Percentiles rank a stretch among this genome's conserved stretches.
Conservation (phyloP, 1,140 invertebrate species). For the Thalassaphorura encarpata region DNA sequence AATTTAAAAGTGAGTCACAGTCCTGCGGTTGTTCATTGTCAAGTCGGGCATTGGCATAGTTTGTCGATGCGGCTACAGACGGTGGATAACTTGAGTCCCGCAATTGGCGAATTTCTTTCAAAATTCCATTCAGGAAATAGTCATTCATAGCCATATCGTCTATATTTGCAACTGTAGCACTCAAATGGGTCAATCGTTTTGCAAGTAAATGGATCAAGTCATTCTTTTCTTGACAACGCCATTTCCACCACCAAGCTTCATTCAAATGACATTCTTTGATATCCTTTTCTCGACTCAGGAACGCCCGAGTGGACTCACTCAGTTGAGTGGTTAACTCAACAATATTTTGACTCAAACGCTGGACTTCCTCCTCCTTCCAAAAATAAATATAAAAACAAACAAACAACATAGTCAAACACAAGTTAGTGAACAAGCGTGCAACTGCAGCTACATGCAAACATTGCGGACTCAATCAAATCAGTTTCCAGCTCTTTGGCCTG, state of each 20-base stretch:
- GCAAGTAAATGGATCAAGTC: slow-evolving; percentile 26
- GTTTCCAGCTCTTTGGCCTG: too few relatives aligned
- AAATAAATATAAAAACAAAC: too few relatives aligned
- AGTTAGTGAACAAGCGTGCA: too few relatives aligned
- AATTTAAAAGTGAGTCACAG: slow-evolving; percentile 20
- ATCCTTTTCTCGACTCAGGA: slow-evolving; percentile 18
- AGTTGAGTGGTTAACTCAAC: slow-evolving; percentile 16
- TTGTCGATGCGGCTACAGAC: background rate
- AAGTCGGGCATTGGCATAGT: background rate
- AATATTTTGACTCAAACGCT: slow-evolving; percentile 16
- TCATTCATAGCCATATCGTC: slow-evolving; percentile 15
- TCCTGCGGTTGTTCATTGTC: slow-evolving; percentile 12
- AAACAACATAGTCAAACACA: too few relatives aligned
- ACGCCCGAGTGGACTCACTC: slow-evolving; percentile 14
- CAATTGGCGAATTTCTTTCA: slow-evolving; percentile 24
- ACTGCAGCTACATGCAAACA: too few relatives aligned
- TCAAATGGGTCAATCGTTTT: slow-evolving; percentile 25
- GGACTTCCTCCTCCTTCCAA: too few relatives aligned
- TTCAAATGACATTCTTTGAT: slow-evolving; percentile 23
- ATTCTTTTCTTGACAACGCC: slow-evolving; percentile 29
- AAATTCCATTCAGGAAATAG: slow-evolving; percentile 25
- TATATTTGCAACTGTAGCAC: slow-evolving; percentile 21
- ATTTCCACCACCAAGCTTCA: slow-evolving; percentile 26
- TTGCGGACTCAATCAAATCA: too few relatives aligned
- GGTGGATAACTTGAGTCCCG: slow-evolving; percentile 10